Evolutionary conservation across 2,888 invertebrate genomes (phyloP), one percentile per base, ranked within the genome.

Genomic region (Ormyrus pomaceus): DNA sequence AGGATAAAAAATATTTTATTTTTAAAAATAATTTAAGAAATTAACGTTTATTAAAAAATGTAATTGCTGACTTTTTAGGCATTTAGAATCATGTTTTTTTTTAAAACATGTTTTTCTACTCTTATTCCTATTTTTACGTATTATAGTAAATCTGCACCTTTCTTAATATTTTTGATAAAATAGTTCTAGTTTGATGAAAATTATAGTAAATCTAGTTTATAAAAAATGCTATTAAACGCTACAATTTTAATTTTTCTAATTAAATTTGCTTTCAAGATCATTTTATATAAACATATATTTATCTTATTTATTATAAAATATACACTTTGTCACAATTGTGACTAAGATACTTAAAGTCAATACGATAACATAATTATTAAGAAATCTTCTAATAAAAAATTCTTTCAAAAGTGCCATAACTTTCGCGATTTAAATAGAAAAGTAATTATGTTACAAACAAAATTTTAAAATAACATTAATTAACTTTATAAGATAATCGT

Each of bases 261-360:
- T 9, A 65, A 65, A 8, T 58, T 9, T 59, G n/a, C 59, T 61
- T 62, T 64, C 11, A 62, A 74, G 10, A 74, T 51, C 19, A 58
- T 76, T 71, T 71, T 76, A 68, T 77, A 77, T 76, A 80, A 72
- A 71, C 65, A 75, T 76, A 73, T 72, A 64, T 76, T 74, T 75
- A 59, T 70, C 46, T 53, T 55, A 61, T 74, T 73, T 65, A 64
- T 73, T 59, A 77, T 73, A 71, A 79, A 69, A 80, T 77, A 80
- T 64, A 77, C 58, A 55, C 70, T 65, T 73, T 70, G 55, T 58
- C 19, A 50, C 11, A 53, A 71, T 19, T 19, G 51, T 79, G 53
- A 77, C 11, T 69, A 51, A 58, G 58, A 62, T 77, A 73, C 5
- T 65, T 53, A 65, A 72, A 77, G 51, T 53, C 34, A 71, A 59